Conservation (phyloP, 1,140 invertebrate species). For the Eumaeus atala region DNA sequence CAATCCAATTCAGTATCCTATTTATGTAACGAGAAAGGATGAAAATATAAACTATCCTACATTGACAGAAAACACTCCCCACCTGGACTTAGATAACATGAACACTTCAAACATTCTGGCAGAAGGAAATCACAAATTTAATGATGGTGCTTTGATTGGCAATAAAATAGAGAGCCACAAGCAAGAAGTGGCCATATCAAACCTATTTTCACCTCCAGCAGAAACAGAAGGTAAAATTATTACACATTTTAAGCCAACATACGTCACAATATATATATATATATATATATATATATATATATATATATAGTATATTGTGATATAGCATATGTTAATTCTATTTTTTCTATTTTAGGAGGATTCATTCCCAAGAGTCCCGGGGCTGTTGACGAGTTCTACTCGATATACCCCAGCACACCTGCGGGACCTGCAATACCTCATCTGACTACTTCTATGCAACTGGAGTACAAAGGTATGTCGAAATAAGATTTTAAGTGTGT, state of each 20-base stretch:
- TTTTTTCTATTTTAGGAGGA: slow-evolving; percentile 67
- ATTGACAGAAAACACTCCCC: slow-evolving; percentile 32
- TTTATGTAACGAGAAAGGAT: slow-evolving; percentile 49
- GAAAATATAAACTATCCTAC: slow-evolving; percentile 33
- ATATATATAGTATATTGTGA: no score
- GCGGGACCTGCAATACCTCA: slow-evolving; percentile 40
- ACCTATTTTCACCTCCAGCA: slow-evolving; percentile 78
- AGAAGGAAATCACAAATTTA: slow-evolving; percentile 38
- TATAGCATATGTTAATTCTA: no score
- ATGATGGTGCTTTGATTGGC: slow-evolving; percentile 34
- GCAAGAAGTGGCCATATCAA: slow-evolving; percentile 40
- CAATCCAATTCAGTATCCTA: slow-evolving; percentile 50
- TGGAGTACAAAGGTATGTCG: slow-evolving; percentile 44
- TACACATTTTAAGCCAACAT: no score
- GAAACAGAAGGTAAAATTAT: slow-evolving; percentile 79
- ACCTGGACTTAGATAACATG: slow-evolving; percentile 29
- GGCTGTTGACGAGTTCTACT: slow-evolving; percentile 75
- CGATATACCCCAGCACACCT: slow-evolving; percentile 67
- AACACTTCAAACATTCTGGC: slow-evolving; percentile 29
- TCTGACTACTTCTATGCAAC: slow-evolving; percentile 60
- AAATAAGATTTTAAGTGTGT: background rate
- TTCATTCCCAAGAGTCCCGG: slow-evolving; percentile 80
- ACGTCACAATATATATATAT: no score
- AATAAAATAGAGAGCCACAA: slow-evolving; percentile 31
- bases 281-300: no score